Base-by-base conservation (phyloP, 2,888 invertebrate genomes). In the Rhagonycha fulva region DNA sequence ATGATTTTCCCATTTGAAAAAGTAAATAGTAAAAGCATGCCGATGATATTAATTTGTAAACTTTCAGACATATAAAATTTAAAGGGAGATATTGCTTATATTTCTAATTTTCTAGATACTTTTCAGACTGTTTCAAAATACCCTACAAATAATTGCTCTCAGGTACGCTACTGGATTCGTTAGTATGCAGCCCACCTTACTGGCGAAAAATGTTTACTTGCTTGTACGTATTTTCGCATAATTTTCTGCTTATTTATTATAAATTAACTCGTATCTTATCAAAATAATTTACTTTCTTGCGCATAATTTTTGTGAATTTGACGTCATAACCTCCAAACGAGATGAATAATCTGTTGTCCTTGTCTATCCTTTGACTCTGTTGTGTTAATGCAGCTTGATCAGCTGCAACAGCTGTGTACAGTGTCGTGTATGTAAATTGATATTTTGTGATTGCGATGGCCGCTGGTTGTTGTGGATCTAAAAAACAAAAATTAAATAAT, bases 391-490 rank as follows among this genome's bases (percentile, higher is more conserved):
- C 63, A 66, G 23, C 26, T 24, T 26, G 19, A 66, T 66, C 63
- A 66, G 63, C 63, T 66, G 63, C 23, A 24, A 23, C 83, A 83
- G 83, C 83, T 84, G 84, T 83, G 81, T 11, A 66, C 7, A 9
- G 63, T 66, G 63, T 24, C 11, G 62, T 62, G 62, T 62, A 80
- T 81, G 76, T 80, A 75, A 80, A 70, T 70, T 68, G 70, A 62
- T 14, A 62, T 23, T 47, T 32, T 24, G 62, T 66, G 60, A 74
- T 74, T 79, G 87, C 86, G 82, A 96, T 96, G 96, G 95, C 96
- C 89, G 93, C 96, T 89, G 94, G 95, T 89, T 96, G 95, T 91
- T 96, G 95, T 91, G 95, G 96, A 87, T 94, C 94, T 84, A 96
- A 96, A 89, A 96, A 96, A 89, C 96, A 96, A 89, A 96, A 96